A percentile compares a stretch with the other conserved stretches of the same genome.
These are phyloP conservation scores for Chelonus formosanus DNA, from an alignment of 2,888 invertebrate species.

Conservation along the genomic window DNA sequence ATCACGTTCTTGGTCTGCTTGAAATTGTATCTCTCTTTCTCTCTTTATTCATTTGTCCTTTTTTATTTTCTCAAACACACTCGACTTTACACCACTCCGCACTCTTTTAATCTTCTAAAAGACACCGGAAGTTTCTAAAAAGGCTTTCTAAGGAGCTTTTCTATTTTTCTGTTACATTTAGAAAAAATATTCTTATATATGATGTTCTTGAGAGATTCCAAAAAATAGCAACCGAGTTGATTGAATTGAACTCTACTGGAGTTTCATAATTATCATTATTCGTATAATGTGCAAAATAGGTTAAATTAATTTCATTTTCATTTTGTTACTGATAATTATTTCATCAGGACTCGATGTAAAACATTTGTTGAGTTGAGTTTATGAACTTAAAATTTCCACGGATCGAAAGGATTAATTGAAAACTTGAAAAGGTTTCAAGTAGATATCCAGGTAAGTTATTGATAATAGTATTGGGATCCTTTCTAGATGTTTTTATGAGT, in stretches of 20 bases:
- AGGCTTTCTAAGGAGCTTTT: conserved; percentile 14
- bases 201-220: background rate
- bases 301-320: too few species aligned
- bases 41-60: conserved; percentile 6
- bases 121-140: conserved; percentile 18
- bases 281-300: too few species aligned
- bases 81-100: conserved; percentile 33
- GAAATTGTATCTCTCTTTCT: conserved; percentile 36
- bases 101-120: conserved; percentile 32
- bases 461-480: too few species aligned
- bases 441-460: too few species aligned
- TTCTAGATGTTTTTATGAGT: too few species aligned
- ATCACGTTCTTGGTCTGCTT: conserved; percentile 30
- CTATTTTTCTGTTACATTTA: background rate
- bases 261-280: too few species aligned
- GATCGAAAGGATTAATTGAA: too few species aligned
- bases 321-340: too few species aligned
- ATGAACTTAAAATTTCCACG: background rate
- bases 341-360: too few species aligned
- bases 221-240: background rate
- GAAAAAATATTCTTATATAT: conserved; percentile 5
- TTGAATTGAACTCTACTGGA: background rate
- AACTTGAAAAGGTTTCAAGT: too few species aligned
- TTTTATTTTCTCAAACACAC: conserved; percentile 33
- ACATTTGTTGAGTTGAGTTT: too few species aligned